Conservation (phyloP, 2,113 vertebrate genomes). For the Ceyx melanurus region DNA sequence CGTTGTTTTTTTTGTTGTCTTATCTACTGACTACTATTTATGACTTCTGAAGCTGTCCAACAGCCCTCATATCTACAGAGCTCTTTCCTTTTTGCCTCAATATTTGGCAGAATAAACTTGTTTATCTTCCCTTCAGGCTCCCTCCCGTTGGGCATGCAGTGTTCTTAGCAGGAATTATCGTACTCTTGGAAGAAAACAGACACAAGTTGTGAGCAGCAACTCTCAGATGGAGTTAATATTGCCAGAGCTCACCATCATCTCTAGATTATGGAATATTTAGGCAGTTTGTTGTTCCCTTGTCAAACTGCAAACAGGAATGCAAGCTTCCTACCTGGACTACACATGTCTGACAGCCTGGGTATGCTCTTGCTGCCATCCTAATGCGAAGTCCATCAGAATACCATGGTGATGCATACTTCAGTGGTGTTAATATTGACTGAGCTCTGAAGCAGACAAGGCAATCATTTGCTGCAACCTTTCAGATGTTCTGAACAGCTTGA, state of each 20-base stretch:
- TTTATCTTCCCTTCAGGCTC: slow-evolving; percentile 16
- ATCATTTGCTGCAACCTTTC: background rate
- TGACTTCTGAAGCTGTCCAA: background rate
- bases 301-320: background rate
- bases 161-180: background rate
- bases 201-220: background rate
- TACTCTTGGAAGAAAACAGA: background rate
- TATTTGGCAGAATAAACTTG: background rate
- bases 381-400: background rate
- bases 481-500: background rate
- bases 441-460: background rate
- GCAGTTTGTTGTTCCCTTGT: background rate
- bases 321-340: background rate
- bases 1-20: background rate
- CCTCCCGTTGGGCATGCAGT: background rate
- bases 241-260: background rate
- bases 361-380: background rate
- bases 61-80: background rate
- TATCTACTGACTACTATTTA: background rate
- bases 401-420: background rate
- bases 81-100: background rate
- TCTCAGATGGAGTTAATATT: background rate
- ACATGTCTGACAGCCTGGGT: background rate
- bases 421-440: background rate
- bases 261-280: background rate